Percentiles rank a stretch among this genome's conserved stretches.
Conservation (phyloP, 1,140 invertebrate genomes). For the Euwallacea fornicatus region DNA sequence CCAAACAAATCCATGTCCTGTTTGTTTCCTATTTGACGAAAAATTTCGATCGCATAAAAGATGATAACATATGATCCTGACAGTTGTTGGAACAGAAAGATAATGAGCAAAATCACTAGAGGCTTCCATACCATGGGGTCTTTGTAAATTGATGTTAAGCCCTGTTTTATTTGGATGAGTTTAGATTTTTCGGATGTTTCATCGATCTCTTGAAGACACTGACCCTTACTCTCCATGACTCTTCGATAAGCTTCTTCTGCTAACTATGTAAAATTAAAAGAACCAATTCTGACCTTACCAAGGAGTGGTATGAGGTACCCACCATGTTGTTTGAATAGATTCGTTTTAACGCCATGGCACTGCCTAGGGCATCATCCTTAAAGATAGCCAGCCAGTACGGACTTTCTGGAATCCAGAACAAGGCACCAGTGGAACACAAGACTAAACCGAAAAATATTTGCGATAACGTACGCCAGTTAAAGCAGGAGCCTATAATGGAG, state of each 20-base stretch:
- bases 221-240: constrained; percentile 43
- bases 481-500: constrained; percentile 51
- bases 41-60: constrained; percentile 68
- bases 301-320: not conserved
- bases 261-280: constrained; percentile 44
- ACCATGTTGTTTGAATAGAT: constrained; percentile 51
- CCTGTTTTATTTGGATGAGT: constrained; percentile 30
- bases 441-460: constrained; percentile 53
- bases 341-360: constrained; percentile 53
- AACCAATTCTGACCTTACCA: not conserved
- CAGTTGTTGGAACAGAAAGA: constrained; percentile 63
- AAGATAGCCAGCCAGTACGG: constrained; percentile 61
- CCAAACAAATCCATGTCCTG: constrained; percentile 54
- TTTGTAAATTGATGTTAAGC: constrained; percentile 35
- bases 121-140: constrained; percentile 58
- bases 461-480: constrained; percentile 57
- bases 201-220: not conserved
- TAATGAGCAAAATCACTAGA: constrained; percentile 54
- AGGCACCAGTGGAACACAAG: constrained; percentile 27
- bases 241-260: constrained; percentile 51
- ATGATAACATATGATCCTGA: constrained; percentile 66
- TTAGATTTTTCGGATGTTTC: constrained; percentile 28
- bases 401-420: constrained; percentile 60
- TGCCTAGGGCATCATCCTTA: constrained; percentile 48
- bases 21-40: constrained; percentile 56